Evolutionary conservation across 2,113 vertebrate genomes (phyloP).

Genomic region (Nestor notabilis): DNA sequence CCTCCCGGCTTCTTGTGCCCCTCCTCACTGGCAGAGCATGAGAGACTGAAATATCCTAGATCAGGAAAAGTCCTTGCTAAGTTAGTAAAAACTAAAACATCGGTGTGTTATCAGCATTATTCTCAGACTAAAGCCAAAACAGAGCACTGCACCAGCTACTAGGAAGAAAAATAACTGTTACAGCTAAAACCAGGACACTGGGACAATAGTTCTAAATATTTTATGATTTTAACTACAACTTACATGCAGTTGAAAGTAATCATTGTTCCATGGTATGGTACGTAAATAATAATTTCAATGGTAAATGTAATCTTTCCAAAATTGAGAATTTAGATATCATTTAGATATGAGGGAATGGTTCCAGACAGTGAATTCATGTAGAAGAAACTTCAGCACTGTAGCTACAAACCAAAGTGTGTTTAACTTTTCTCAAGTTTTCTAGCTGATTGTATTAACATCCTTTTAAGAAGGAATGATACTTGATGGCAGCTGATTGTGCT

Average conservation of each 20-base stretch:
- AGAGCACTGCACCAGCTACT: not conserved
- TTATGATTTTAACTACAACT: not conserved
- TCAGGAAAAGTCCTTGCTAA: not conserved
- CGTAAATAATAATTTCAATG: not conserved
- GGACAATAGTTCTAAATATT: not conserved
- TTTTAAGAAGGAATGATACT: not conserved
- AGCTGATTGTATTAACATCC: not conserved
- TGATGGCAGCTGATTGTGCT: not conserved
- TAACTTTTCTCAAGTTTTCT: not conserved
- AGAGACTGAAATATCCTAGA: not conserved
- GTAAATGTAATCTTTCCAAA: not conserved
- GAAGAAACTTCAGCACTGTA: not conserved
- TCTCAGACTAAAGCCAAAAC: not conserved
- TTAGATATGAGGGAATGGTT: not conserved
- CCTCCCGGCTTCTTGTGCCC: not conserved
- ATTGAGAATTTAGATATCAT: not conserved
- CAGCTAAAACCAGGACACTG: not conserved
- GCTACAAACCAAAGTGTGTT: not conserved
- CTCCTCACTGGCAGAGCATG: not conserved
- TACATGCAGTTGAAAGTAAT: not conserved
- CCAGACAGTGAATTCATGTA: not conserved
- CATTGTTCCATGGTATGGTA: not conserved
- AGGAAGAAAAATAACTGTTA: not conserved
- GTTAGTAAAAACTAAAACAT: not conserved
- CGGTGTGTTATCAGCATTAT: not conserved